Evolutionary conservation across 1,140 invertebrate species (phyloP).

Genomic region (Drosophila setifemur): DNA sequence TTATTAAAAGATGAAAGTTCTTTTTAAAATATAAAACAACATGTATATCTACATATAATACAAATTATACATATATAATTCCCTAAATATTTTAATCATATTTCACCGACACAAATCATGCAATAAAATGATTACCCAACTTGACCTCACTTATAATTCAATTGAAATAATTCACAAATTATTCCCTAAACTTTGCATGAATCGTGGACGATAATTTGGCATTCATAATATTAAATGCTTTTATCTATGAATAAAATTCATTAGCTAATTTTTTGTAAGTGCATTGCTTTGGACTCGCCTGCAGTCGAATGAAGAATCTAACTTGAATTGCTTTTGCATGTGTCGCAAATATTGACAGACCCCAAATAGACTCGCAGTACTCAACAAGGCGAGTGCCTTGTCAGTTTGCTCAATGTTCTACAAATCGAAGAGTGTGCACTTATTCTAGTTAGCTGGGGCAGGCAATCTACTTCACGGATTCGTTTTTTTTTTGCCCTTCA

Average conservation of each 20-base stretch:
- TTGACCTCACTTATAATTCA: too few relatives aligned
- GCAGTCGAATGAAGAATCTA: constrained; percentile 45
- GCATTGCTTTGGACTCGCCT: constrained; percentile 10
- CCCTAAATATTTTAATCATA: too few relatives aligned
- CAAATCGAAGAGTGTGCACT: constrained; percentile 56
- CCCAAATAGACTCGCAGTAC: constrained; percentile 38
- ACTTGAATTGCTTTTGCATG: constrained; percentile 62
- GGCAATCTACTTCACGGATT: constrained; percentile 19
- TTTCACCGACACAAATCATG: too few relatives aligned
- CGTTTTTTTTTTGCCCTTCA: constrained; percentile 4
- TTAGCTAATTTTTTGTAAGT: neutral
- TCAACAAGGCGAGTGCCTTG: constrained; percentile 57
- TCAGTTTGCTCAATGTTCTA: constrained; percentile 45
- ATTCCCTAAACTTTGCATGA: too few relatives aligned
- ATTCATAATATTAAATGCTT: neutral
- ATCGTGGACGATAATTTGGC: too few relatives aligned
- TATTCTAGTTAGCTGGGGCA: constrained; percentile 50
- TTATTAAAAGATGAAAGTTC: too few relatives aligned
- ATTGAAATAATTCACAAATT: too few relatives aligned
- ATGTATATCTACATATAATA: too few relatives aligned
- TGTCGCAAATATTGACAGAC: constrained; percentile 74
- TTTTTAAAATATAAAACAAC: too few relatives aligned
- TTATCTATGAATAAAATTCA: neutral
- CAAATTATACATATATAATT: too few relatives aligned
- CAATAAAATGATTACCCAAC: too few relatives aligned